A percentile compares a stretch with the other conserved stretches of the same genome.
Evolutionary conservation across 2,113 vertebrate species (phyloP).

Genomic region (Cryptomyrus ogoouensis): DNA sequence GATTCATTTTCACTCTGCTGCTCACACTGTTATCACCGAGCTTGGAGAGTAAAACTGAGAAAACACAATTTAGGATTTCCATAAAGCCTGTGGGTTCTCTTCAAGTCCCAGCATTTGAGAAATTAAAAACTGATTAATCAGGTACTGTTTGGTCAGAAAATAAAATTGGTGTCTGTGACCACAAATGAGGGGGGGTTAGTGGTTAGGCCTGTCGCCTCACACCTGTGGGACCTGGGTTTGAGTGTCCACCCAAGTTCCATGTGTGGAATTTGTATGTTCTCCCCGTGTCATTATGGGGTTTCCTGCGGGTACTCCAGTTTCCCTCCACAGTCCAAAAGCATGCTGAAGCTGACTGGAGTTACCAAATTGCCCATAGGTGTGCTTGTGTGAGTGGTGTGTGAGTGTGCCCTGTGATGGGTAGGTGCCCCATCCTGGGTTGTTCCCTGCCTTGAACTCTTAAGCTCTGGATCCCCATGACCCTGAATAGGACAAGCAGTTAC

Average conservation of each 20-base stretch:
- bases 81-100: neutral
- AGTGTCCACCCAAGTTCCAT: neutral
- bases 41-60: neutral
- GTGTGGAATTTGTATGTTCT: neutral
- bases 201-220: neutral
- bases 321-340: neutral
- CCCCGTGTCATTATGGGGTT: neutral
- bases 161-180: neutral
- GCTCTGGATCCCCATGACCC: neutral
- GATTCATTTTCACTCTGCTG: neutral
- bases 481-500: too few relatives aligned
- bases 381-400: neutral
- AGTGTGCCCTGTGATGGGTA: neutral
- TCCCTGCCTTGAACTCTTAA: neutral
- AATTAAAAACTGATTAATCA: neutral
- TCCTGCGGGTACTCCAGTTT: neutral
- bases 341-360: neutral
- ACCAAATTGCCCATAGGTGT: neutral
- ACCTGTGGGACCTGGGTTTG: neutral
- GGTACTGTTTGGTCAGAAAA: neutral
- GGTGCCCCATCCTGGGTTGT: neutral
- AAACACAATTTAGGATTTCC: neutral
- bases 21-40: neutral
- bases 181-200: neutral
- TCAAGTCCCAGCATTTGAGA: neutral